A percentile compares a stretch with the other conserved stretches of the same genome.
These are phyloP conservation scores for Ailuropoda melanoleuca DNA, from an alignment of 2,113 vertebrate species.

Conservation along the genomic window DNA sequence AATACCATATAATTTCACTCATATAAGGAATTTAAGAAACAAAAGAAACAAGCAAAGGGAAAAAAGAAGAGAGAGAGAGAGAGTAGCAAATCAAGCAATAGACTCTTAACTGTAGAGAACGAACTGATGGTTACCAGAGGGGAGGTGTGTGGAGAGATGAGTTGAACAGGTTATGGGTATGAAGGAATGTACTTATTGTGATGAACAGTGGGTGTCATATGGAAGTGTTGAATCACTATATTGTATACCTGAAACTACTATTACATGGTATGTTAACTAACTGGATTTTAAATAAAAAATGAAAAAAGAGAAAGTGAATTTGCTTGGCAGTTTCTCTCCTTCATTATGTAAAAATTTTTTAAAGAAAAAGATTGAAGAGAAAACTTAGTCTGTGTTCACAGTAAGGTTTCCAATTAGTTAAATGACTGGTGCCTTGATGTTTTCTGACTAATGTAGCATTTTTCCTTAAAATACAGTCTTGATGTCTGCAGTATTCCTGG, in stretches of 20 bases:
- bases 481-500: not conserved
- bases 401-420: not conserved
- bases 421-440: not conserved
- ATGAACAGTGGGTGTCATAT: not conserved
- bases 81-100: not conserved
- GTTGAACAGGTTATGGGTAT: not conserved
- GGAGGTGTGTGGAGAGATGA: not conserved
- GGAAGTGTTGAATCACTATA: not conserved
- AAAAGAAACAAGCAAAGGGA: not conserved
- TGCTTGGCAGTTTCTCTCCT: not conserved
- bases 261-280: not conserved
- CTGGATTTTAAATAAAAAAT: not conserved
- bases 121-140: not conserved
- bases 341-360: not conserved
- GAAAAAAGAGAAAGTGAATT: not conserved
- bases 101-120: not conserved
- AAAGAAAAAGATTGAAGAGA: not conserved
- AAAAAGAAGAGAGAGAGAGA: not conserved
- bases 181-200: not conserved
- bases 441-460: not conserved
- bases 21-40: not conserved
- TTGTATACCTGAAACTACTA: not conserved
- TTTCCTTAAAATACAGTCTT: not conserved
- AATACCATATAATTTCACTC: not conserved
- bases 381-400: not conserved